These are phyloP conservation scores for Argopecten irradians DNA, from an alignment of 1,140 invertebrate species.

Conservation along the genomic window DNA sequence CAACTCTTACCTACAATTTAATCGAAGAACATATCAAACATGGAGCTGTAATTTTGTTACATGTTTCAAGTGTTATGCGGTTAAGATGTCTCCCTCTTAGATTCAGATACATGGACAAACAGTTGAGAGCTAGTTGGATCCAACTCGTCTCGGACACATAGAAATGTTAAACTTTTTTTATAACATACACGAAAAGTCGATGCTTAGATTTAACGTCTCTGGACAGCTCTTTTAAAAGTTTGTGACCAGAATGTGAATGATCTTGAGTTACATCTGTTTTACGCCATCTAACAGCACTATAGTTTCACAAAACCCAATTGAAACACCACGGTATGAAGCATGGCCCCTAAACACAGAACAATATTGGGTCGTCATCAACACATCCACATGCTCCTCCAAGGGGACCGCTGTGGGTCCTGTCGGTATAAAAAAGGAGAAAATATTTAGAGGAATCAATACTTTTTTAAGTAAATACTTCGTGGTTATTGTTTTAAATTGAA, in stretches of 20 bases:
- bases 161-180: neutral
- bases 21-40: neutral
- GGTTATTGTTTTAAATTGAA: too few relatives aligned
- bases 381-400: conserved; percentile 98
- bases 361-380: conserved; percentile 99
- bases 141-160: neutral
- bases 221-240: neutral
- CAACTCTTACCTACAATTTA: neutral
- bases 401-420: conserved; percentile 98
- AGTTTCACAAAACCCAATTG: conserved; percentile 82
- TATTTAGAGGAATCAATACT: neutral
- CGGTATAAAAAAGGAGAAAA: conserved; percentile 48
- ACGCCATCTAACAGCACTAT: too few relatives aligned
- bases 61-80: neutral
- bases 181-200: neutral
- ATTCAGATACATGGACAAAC: neutral
- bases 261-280: neutral
- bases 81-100: neutral
- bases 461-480: neutral
- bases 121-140: neutral
- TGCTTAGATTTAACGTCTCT: neutral
- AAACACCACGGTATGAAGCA: conserved; percentile 98
- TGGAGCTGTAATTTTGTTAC: too few relatives aligned
- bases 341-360: conserved; percentile 98
- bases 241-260: neutral